Conservation (phyloP, 2,113 vertebrate species). For the Alectura lathami region DNA sequence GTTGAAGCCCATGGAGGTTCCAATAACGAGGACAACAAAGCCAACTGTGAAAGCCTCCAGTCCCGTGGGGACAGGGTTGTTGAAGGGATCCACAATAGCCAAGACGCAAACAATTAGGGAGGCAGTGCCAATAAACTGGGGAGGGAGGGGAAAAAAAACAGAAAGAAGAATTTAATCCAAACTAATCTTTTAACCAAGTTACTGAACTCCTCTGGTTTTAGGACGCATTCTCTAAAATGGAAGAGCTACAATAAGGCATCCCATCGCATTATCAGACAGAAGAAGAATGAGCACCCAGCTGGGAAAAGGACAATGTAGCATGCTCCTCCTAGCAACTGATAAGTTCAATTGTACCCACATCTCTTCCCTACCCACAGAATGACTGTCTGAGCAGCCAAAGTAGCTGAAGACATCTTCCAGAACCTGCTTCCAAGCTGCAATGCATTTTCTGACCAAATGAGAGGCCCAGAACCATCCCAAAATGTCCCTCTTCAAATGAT, state of each 20-base stretch:
- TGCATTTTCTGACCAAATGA: neutral
- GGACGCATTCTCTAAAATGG: neutral
- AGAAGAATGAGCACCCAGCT: neutral
- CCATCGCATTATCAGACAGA: neutral
- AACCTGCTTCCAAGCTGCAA: neutral
- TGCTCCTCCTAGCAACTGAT: neutral
- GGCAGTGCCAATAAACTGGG: constrained; percentile 92
- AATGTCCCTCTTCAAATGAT: neutral
- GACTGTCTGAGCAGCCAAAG: neutral
- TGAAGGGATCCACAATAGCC: constrained; percentile 94
- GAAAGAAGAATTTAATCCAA: neutral
- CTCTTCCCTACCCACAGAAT: neutral
- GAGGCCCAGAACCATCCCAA: neutral
- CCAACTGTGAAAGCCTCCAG: constrained; percentile 97
- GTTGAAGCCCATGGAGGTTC: constrained; percentile 97
- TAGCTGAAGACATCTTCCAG: neutral
- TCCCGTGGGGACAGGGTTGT: constrained; percentile 90
- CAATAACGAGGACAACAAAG: constrained; percentile 93
- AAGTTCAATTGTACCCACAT: accelerated
- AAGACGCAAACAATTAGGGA: constrained; percentile 92
- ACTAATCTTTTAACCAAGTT: neutral
- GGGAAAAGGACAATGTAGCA: neutral
- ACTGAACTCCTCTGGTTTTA: neutral
- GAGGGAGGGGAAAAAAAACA: neutral
- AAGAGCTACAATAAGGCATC: neutral